Evolutionary conservation across 2,797 vertebrate species (phyloP).

Genomic region (Myotis vivesi): DNA sequence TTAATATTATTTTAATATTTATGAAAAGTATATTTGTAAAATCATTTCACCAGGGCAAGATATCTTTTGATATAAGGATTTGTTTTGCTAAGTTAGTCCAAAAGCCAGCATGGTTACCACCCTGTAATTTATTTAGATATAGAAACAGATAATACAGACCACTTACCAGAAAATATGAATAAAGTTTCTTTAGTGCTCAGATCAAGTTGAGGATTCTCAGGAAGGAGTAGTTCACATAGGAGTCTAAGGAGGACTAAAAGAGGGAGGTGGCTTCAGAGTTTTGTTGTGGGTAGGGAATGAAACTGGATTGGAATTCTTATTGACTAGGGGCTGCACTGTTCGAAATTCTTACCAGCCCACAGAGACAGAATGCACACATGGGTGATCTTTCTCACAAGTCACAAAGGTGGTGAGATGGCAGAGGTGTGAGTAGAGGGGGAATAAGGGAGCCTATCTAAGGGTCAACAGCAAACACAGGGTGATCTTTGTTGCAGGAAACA

Average conservation of each 20-base stretch:
- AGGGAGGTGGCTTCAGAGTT: background rate
- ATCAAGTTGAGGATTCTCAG: background rate
- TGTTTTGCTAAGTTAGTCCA: background rate
- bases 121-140: background rate
- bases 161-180: background rate
- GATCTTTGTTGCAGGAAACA: background rate
- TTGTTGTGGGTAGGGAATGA: background rate
- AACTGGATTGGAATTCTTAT: background rate
- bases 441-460: background rate
- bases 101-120: background rate
- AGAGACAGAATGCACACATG: accelerated
- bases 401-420: no score
- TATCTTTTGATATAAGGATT: background rate
- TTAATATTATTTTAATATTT: background rate
- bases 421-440: background rate
- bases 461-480: background rate
- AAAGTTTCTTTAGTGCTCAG: background rate
- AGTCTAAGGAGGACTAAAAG: background rate
- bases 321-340: no score
- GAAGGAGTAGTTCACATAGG: background rate
- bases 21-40: background rate
- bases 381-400: background rate
- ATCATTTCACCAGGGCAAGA: background rate
- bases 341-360: background rate
- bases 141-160: background rate